phyloP scores from a whole-genome alignment of 2,113 vertebrate species.

The Vulpes lagopus region DNA sequence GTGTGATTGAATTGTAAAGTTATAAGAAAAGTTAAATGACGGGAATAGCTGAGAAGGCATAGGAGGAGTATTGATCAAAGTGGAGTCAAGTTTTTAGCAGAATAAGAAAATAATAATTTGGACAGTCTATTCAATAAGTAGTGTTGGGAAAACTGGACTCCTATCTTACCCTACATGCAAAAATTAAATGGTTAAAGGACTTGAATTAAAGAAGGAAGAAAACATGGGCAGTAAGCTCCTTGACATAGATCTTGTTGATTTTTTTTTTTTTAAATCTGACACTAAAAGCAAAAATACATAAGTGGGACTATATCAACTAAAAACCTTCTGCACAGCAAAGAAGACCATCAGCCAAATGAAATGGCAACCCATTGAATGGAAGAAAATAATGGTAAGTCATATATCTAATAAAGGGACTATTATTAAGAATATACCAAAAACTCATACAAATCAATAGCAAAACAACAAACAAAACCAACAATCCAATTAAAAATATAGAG shows the following conservation, averaged over 20 bases:
- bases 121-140: neutral
- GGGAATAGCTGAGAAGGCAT: neutral
- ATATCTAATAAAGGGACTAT: neutral
- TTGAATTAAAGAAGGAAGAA: neutral
- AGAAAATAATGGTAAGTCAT: neutral
- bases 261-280: neutral
- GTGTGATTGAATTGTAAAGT: neutral
- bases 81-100: constrained; percentile 19
- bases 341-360: neutral
- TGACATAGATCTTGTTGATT: neutral
- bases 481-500: neutral
- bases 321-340: neutral
- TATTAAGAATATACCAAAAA: neutral
- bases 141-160: neutral
- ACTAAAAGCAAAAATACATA: neutral
- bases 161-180: neutral
- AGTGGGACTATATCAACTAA: neutral
- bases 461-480: neutral
- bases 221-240: neutral
- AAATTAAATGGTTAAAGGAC: neutral
- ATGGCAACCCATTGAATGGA: neutral
- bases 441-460: neutral
- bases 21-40: neutral
- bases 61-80: neutral
- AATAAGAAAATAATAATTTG: neutral